These are phyloP conservation scores for Marcusenius ussheri DNA, from an alignment of 2,113 vertebrate species.

Conservation along the genomic window DNA sequence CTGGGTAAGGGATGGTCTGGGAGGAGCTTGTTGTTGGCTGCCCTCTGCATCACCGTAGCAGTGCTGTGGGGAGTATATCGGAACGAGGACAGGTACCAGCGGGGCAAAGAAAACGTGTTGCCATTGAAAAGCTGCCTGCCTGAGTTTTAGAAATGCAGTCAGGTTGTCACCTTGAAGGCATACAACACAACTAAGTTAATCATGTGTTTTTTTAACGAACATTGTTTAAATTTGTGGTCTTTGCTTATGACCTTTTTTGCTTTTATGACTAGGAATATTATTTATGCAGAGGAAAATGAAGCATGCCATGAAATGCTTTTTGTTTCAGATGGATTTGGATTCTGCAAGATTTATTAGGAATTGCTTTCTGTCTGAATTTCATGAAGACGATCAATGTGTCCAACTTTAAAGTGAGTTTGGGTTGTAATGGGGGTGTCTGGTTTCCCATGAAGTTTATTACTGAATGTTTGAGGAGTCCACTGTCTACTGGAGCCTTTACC, in stretches of 20 bases:
- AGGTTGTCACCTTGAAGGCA: not conserved
- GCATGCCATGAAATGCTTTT: not conserved
- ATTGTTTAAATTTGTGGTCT: not conserved
- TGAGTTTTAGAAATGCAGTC: not conserved
- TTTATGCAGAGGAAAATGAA: not conserved
- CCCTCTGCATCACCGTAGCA: slow-evolving; percentile 69
- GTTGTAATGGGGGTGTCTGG: not conserved
- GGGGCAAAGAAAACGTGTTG: not conserved
- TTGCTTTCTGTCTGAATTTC: slow-evolving; percentile 93
- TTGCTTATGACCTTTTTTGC: not conserved
- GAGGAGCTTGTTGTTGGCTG: slow-evolving; percentile 72
- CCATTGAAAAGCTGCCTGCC: not conserved
- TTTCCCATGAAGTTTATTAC: not conserved
- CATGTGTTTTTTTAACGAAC: not conserved
- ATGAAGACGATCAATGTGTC: slow-evolving; percentile 87
- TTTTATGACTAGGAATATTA: not conserved
- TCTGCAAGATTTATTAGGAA: slow-evolving; percentile 85
- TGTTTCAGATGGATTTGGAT: slow-evolving; percentile 88
- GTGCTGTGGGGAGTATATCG: slow-evolving; percentile 87
- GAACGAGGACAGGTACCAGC: slow-evolving; percentile 82
- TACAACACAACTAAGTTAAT: not conserved
- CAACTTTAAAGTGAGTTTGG: slow-evolving; percentile 80
- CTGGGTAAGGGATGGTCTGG: slow-evolving; percentile 62
- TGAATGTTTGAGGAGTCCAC: not conserved
- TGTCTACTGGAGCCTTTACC: not conserved